Conservation (phyloP, 64 coral and sea anemone genomes). For the Orbicella faveolata region DNA sequence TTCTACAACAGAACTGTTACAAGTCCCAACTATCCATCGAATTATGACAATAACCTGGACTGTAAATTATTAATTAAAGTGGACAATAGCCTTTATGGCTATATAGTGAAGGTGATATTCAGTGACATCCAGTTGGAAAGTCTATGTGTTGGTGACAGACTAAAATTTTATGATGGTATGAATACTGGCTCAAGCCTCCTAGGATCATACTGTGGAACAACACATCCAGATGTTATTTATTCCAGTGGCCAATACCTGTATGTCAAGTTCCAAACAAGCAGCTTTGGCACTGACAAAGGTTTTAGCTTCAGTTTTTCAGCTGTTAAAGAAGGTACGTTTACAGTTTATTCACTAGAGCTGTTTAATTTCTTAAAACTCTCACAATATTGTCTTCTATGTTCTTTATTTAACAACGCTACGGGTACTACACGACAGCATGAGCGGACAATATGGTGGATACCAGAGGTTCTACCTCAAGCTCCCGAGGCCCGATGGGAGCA, state of each 20-base stretch:
- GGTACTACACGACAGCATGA: no score
- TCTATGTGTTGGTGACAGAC: background rate
- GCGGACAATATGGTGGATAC: no score
- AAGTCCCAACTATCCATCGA: background rate
- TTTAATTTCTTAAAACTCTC: no score
- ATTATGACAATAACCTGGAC: background rate
- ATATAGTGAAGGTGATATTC: slow-evolving; percentile 5
- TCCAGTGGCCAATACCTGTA: background rate
- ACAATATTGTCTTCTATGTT: no score
- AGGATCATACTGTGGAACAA: slow-evolving; percentile 2
- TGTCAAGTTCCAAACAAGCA: background rate
- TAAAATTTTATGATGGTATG: slow-evolving; percentile 1
- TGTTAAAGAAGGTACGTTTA: slow-evolving; percentile 9
- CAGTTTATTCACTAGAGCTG: no score
- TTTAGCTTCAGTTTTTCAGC: slow-evolving; percentile 15
- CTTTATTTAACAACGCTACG: no score
- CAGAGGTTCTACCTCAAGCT: no score
- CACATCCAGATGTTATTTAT: slow-evolving; percentile 7
- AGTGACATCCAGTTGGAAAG: background rate
- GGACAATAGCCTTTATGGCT: background rate
- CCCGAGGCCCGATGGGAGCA: no score
- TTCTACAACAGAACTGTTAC: background rate
- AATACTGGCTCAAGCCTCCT: background rate
- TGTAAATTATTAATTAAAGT: background rate
- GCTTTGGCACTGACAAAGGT: background rate